Conservation (phyloP, 2,888 invertebrate species). For the Bruchidius siliquastri region DNA sequence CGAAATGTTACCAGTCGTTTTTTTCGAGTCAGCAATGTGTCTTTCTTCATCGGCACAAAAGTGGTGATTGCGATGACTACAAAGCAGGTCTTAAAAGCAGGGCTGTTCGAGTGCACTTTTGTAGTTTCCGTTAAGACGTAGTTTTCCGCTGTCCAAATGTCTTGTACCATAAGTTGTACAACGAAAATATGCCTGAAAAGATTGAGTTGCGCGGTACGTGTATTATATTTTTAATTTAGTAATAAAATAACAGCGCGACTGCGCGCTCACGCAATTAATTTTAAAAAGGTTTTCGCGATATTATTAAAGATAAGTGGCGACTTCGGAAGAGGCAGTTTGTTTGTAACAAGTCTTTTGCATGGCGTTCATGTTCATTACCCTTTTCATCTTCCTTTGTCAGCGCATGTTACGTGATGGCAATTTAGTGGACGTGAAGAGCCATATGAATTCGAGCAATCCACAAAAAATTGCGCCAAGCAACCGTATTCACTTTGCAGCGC, state of each 20-base stretch:
- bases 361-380: neutral
- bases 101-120: too few relatives aligned
- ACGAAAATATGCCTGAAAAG: conserved; percentile 35
- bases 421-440: neutral
- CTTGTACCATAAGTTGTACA: conserved; percentile 27
- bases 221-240: conserved; percentile 43
- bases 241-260: conserved; percentile 42
- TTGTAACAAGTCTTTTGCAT: conserved; percentile 3
- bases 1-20: too few relatives aligned
- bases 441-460: too few relatives aligned
- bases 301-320: conserved; percentile 46
- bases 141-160: neutral
- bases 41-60: too few relatives aligned
- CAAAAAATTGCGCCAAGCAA: too few relatives aligned
- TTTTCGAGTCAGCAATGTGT: too few relatives aligned
- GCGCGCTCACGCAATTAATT: conserved; percentile 45
- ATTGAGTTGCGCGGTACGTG: conserved; percentile 26
- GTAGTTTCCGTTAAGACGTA: too few relatives aligned
- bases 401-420: neutral
- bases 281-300: conserved; percentile 47
- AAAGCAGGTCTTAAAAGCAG: too few relatives aligned
- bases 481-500: too few relatives aligned
- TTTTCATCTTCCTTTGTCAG: neutral
- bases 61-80: too few relatives aligned
- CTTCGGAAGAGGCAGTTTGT: conserved; percentile 19